These are phyloP conservation scores for Coenonympha glycerion DNA, from an alignment of 2,888 invertebrate species.

Conservation along the genomic window DNA sequence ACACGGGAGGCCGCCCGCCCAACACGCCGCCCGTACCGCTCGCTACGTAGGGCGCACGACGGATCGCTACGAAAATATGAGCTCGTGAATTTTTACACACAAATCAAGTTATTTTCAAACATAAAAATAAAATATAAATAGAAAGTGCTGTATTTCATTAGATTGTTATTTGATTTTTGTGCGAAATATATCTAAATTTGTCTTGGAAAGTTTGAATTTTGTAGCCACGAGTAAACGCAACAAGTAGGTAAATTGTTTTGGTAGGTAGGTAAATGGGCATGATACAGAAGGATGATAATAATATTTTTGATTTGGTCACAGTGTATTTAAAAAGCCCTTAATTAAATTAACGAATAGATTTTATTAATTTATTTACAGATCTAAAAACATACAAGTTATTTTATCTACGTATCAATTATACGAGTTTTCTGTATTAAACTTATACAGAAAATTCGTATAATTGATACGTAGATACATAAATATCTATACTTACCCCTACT, in stretches of 20 bases:
- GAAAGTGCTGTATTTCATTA: background rate
- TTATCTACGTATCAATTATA: too few relatives aligned
- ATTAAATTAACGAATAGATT: too few relatives aligned
- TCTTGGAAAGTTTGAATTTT: too few relatives aligned
- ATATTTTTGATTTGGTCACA: background rate
- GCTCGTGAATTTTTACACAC: background rate
- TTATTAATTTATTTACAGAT: too few relatives aligned
- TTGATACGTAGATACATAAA: too few relatives aligned
- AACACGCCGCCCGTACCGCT: background rate
- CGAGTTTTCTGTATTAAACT: too few relatives aligned
- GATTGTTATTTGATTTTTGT: background rate
- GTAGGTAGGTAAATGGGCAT: background rate
- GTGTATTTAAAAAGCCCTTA: background rate
- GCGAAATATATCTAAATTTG: too few relatives aligned
- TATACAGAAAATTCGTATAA: too few relatives aligned
- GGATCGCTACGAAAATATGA: background rate
- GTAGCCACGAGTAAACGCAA: too few relatives aligned
- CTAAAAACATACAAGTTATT: too few relatives aligned
- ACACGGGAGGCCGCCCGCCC: constrained; percentile 27
- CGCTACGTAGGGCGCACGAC: background rate
- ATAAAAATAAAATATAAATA: background rate
- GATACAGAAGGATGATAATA: background rate
- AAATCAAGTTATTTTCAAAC: background rate
- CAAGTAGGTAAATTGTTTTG: too few relatives aligned
- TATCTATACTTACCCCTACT: too few relatives aligned